phyloP scores from a whole-genome alignment of 1,140 invertebrate genomes.

The Hypsibius dujardini region DNA sequence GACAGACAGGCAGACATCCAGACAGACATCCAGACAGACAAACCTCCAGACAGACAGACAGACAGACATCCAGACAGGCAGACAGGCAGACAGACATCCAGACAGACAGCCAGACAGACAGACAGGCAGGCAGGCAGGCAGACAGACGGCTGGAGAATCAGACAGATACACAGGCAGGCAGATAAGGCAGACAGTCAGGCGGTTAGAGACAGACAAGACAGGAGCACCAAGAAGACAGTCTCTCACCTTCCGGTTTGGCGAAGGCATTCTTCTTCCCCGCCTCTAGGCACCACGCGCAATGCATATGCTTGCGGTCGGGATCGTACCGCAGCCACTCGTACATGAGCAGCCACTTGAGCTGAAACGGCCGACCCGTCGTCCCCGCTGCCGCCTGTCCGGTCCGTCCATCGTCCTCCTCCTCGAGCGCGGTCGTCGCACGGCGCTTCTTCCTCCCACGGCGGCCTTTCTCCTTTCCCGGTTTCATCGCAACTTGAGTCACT shows the following conservation, averaged over 20 bases:
- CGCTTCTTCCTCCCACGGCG: background rate
- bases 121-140: too few relatives aligned
- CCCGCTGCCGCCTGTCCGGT: background rate
- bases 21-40: too few relatives aligned
- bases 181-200: background rate
- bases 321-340: constrained; percentile 9
- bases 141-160: too few relatives aligned
- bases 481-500: too few relatives aligned
- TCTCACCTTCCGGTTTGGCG: background rate
- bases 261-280: background rate
- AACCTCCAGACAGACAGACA: too few relatives aligned
- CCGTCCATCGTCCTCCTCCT: background rate
- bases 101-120: too few relatives aligned
- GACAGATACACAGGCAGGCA: too few relatives aligned
- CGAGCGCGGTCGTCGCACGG: background rate
- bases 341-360: constrained; percentile 1
- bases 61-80: too few relatives aligned
- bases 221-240: background rate
- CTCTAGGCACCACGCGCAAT: background rate
- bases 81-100: too few relatives aligned
- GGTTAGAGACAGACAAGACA: background rate
- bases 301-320: background rate
- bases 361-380: background rate
- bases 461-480: background rate
- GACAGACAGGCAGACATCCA: too few relatives aligned